A percentile compares a stretch with the other conserved stretches of the same genome.
Conservation (phyloP, 64 coral and sea anemone genomes). For the Montipora capricornis region DNA sequence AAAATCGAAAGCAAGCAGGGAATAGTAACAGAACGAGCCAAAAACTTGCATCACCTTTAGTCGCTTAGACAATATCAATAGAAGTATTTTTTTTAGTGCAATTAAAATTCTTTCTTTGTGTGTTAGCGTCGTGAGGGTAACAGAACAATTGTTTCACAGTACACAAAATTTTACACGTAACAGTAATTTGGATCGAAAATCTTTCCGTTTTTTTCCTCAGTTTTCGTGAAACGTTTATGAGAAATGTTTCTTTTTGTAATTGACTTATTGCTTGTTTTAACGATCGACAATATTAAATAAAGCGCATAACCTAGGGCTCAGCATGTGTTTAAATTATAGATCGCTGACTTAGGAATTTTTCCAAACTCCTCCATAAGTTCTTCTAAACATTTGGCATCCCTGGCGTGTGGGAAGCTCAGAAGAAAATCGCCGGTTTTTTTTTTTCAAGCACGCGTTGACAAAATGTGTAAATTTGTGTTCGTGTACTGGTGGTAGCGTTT, state of each 20-base stretch:
- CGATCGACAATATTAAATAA: conserved; percentile 48
- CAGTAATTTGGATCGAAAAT: background rate
- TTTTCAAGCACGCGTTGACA: background rate
- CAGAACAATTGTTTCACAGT: background rate
- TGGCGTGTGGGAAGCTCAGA: background rate
- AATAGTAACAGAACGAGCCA: too few relatives aligned
- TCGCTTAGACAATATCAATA: background rate
- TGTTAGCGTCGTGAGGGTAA: background rate
- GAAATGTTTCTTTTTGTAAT: conserved; percentile 17
- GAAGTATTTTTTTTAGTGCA: background rate
- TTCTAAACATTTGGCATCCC: background rate
- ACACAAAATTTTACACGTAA: background rate
- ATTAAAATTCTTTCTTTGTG: conserved; percentile 18
- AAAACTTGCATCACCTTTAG: background rate
- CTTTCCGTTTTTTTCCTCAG: background rate
- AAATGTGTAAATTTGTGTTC: conserved; percentile 23
- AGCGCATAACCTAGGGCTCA: background rate
- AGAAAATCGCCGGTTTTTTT: conserved; percentile 8
- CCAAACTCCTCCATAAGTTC: background rate
- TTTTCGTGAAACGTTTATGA: background rate
- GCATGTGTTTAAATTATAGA: background rate
- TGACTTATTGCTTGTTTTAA: conserved; percentile 13
- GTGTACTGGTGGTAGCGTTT: conserved; percentile 11
- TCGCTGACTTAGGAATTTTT: background rate
- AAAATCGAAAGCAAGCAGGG: background rate